Percentiles rank a stretch among this genome's conserved stretches.
phyloP scores from a whole-genome alignment of 2,888 invertebrate species.

The Eudiplozoon nipponicum region DNA sequence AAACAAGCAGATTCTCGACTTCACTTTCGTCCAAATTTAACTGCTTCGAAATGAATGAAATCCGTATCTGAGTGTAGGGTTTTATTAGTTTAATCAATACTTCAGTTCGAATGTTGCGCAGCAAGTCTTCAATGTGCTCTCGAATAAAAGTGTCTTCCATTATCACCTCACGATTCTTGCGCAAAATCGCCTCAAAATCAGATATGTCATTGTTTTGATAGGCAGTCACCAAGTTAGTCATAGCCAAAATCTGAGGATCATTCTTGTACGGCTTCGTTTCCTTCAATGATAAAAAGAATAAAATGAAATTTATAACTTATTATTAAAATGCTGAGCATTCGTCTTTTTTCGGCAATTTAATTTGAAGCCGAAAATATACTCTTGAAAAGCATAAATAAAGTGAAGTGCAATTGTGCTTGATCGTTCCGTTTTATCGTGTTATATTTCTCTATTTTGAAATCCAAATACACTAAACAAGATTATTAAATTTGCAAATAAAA shows the following conservation, averaged over 20 bases:
- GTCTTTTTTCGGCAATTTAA: too few relatives aligned
- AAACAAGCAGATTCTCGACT: conserved; percentile 73
- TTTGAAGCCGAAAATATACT: too few relatives aligned
- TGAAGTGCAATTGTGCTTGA: too few relatives aligned
- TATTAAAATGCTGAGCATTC: too few relatives aligned
- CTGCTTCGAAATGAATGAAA: conserved; percentile 57
- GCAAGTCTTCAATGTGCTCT: conserved; percentile 82
- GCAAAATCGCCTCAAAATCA: conserved; percentile 76
- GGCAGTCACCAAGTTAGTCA: conserved; percentile 74
- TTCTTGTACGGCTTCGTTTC: conserved; percentile 98
- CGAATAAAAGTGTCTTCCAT: conserved; percentile 97
- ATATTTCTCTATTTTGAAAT: too few relatives aligned
- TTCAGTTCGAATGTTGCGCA: conserved; percentile 75
- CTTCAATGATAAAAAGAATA: too few relatives aligned
- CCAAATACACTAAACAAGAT: too few relatives aligned
- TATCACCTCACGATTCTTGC: conserved; percentile 63
- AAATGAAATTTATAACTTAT: too few relatives aligned
- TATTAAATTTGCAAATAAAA: too few relatives aligned
- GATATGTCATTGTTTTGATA: conserved; percentile 93
- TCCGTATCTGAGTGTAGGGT: conserved; percentile 83
- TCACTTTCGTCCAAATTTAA: conserved; percentile 33
- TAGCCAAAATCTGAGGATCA: conserved; percentile 86
- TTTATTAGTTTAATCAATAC: conserved; percentile 79
- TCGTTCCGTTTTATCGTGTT: too few relatives aligned
- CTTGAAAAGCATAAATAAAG: too few relatives aligned